Evolutionary conservation across 2,113 vertebrate genomes (phyloP).

Genomic region (Erpornis zantholeuca): DNA sequence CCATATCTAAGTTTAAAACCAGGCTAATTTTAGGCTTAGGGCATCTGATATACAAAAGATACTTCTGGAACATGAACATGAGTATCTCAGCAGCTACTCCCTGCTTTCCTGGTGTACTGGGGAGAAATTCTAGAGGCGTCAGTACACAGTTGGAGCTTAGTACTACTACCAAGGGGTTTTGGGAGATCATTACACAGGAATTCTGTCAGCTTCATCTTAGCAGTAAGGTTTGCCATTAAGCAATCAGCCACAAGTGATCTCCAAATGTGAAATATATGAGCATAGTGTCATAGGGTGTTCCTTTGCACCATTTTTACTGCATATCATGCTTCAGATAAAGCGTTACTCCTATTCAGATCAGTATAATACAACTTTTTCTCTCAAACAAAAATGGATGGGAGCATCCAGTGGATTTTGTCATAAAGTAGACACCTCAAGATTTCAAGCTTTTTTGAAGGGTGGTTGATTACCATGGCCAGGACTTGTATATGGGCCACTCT

Average conservation of each 20-base stretch:
- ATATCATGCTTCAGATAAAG: not conserved
- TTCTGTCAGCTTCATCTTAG: not conserved
- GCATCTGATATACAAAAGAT: not conserved
- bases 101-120: not conserved
- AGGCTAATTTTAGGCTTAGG: not conserved
- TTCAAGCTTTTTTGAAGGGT: not conserved
- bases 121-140: not conserved
- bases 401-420: not conserved
- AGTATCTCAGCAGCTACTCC: not conserved
- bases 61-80: not conserved
- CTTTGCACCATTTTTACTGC: not conserved
- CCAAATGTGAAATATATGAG: not conserved
- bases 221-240: not conserved
- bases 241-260: rapidly evolving
- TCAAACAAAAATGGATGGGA: not conserved
- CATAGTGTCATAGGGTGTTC: not conserved
- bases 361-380: not conserved
- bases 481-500: not conserved
- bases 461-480: not conserved
- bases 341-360: not conserved
- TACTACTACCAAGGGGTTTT: not conserved
- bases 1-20: not conserved
- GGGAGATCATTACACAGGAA: not conserved
- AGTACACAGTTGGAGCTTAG: not conserved
- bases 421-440: not conserved